Conservation (phyloP, 2,113 vertebrate species). For the Campylomormyrus numenius region DNA sequence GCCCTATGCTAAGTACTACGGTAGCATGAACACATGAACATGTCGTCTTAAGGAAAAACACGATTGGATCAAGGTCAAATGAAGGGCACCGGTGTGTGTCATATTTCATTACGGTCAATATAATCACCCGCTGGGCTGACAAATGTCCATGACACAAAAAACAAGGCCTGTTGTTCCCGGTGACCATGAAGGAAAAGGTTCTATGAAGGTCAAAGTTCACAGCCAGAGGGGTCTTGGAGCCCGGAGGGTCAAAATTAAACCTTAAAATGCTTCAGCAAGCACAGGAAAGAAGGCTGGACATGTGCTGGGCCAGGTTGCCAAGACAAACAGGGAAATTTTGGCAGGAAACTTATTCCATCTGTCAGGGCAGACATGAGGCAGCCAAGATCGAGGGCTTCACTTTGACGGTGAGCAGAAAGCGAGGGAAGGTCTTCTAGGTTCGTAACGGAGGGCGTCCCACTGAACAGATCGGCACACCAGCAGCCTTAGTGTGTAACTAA, state of each 20-base stretch:
- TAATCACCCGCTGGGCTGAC: not conserved
- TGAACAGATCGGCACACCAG: not conserved
- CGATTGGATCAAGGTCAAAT: not conserved
- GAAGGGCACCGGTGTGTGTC: not conserved
- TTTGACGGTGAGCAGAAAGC: not conserved
- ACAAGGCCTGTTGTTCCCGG: not conserved
- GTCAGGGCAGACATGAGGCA: not conserved
- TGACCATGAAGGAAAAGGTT: not conserved
- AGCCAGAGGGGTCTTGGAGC: not conserved
- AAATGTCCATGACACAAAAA: not conserved
- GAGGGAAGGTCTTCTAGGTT: not conserved
- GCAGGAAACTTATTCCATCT: not conserved
- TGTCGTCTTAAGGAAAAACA: not conserved
- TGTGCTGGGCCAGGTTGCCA: not conserved
- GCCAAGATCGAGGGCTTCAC: not conserved
- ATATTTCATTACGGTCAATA: not conserved
- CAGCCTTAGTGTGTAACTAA: not conserved
- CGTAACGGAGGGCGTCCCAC: not conserved
- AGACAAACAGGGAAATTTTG: conserved; percentile 8
- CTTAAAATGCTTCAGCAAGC: not conserved
- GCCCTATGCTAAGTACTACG: not conserved
- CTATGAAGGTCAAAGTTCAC: not conserved
- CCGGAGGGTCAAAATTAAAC: not conserved
- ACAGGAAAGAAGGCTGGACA: conserved; percentile 12
- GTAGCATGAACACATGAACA: not conserved